phyloP scores from a whole-genome alignment of 2,113 vertebrate genomes.

The Phoenicopterus ruber region DNA sequence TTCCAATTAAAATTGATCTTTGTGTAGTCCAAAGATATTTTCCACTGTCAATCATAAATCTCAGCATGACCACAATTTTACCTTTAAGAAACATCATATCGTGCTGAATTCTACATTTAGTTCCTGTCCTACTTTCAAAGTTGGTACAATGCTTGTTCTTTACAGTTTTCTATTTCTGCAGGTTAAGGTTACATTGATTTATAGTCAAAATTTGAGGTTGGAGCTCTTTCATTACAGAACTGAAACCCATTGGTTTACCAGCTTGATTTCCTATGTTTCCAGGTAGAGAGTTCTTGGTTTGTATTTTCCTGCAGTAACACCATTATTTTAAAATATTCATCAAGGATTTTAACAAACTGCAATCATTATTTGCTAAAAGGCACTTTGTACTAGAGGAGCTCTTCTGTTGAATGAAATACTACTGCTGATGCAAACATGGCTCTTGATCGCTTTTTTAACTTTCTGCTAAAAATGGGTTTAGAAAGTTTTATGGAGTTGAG shows the following conservation, averaged over 20 bases:
- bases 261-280: neutral
- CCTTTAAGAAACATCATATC: constrained; percentile 19
- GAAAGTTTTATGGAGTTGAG: neutral
- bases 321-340: neutral
- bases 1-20: constrained; percentile 62
- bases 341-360: neutral
- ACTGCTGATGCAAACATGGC: neutral
- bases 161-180: constrained; percentile 20
- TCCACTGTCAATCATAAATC: constrained; percentile 31
- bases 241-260: neutral
- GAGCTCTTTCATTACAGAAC: neutral
- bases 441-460: neutral
- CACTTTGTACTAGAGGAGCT: neutral
- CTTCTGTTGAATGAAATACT: neutral
- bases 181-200: constrained; percentile 54
- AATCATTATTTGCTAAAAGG: neutral
- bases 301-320: neutral
- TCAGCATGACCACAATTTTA: constrained; percentile 55
- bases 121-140: constrained; percentile 56
- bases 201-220: constrained; percentile 21
- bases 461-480: neutral
- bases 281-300: neutral
- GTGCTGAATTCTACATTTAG: constrained; percentile 54
- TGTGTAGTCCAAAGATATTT: constrained; percentile 29
- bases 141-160: constrained; percentile 8